Conservation (phyloP, 2,888 invertebrate genomes). For the Netelia inedita region DNA sequence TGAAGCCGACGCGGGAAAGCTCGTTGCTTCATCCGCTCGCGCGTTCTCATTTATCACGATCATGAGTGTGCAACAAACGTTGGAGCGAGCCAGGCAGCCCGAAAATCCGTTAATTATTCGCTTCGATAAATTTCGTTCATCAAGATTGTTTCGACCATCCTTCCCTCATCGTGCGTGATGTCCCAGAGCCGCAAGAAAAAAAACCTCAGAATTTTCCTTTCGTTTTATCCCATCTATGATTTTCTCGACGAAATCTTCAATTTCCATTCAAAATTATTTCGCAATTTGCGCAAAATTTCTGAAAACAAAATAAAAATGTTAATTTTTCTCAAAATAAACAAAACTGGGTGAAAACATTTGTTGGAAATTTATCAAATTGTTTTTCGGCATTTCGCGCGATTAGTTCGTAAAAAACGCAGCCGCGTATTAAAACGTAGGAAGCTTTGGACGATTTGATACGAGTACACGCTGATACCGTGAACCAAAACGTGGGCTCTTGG, state of each 20-base stretch:
- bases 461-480: constrained; percentile 22
- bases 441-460: constrained; percentile 31
- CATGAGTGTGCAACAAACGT: constrained; percentile 70
- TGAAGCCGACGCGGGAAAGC: constrained; percentile 62
- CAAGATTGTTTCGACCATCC: constrained; percentile 35
- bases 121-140: constrained; percentile 56
- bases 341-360: no score
- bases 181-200: not conserved
- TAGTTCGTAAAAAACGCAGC: not conserved
- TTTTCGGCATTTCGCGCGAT: not conserved
- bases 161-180: not conserved
- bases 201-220: not conserved
- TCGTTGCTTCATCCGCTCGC: constrained; percentile 47
- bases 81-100: constrained; percentile 56
- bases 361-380: no score
- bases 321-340: no score
- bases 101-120: constrained; percentile 62
- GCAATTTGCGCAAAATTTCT: no score
- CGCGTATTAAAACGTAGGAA: not conserved
- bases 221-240: no score
- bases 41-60: constrained; percentile 75
- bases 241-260: no score
- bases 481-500: constrained; percentile 16
- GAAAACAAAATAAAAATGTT: no score
- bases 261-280: no score